Evolutionary conservation across 2,888 invertebrate species (phyloP).

Genomic region (Parnassius apollo): DNA sequence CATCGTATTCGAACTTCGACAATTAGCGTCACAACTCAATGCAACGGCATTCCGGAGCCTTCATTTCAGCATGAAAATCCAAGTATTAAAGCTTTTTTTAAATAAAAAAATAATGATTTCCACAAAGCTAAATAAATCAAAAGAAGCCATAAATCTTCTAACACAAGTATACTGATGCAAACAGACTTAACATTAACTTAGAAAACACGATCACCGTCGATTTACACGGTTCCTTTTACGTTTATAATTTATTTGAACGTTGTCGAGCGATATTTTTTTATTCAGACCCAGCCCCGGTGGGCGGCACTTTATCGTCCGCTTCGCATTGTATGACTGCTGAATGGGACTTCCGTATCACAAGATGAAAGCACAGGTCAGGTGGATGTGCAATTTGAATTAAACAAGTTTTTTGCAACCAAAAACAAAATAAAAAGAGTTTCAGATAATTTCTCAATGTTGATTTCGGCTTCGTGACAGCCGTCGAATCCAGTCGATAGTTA

Average conservation of each 20-base stretch:
- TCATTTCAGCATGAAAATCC: too few species aligned
- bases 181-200: background rate
- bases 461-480: too few species aligned
- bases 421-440: background rate
- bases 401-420: constrained; percentile 1
- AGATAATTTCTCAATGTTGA: too few species aligned
- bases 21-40: too few species aligned
- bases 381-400: constrained; percentile 27
- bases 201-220: background rate
- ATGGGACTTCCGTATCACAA: constrained; percentile 38
- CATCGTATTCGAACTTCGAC: too few species aligned
- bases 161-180: too few species aligned
- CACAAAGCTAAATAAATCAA: too few species aligned
- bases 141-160: too few species aligned
- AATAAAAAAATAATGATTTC: too few species aligned
- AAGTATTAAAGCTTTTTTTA: too few species aligned
- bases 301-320: constrained; percentile 34
- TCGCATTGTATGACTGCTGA: constrained; percentile 36
- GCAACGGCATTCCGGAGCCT: too few species aligned
- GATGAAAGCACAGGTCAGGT: constrained; percentile 33
- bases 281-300: constrained; percentile 31
- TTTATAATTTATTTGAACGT: constrained; percentile 25
- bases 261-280: constrained; percentile 21
- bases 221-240: background rate
- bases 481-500: too few species aligned